Base-by-base conservation (phyloP, 2,888 invertebrate species). In the Epistrophe grossulariae region DNA sequence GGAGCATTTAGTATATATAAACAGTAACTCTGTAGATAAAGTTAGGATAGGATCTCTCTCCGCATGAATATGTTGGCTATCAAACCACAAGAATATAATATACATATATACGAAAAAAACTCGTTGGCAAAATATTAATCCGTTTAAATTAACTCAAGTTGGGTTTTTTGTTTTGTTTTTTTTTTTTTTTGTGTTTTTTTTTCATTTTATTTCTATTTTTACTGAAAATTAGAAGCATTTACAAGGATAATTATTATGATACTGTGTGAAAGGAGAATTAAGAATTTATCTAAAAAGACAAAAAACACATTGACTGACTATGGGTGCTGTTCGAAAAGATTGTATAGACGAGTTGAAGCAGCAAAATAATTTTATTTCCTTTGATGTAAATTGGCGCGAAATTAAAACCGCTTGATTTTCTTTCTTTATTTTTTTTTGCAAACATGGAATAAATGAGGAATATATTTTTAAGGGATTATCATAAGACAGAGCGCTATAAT, bases 321-420 rank as follows among this genome's bases (percentile, higher is more conserved):
- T 31, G 38, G 19, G 9, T 68, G 38, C 9, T n/a, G n/a, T n/a
- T 70, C 45, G 24, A 40, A 70, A 38, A 52, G 19, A 52, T 2
- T 31, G 3, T 24, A 24, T 24, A 31, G 48, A 68, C 11, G 35
- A 17, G 50, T 24, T 28, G 28, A 15, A 19, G 1, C 7, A 52
- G 38, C 19, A 31, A 48, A 66, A 48, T 3, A 24, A 24, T 24
- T 1, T 2, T 24, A 3, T 24, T 24, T 24, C 55, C 59, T 84
- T 84, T 80, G 72, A 80, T 80, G 80, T 84, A 80, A 80, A 84
- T 84, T 77, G 79, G 80, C 73, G 77, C 52, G 55, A 70, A 80
- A 84, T 84, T 80, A 55, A 77, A 70, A 68, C 64, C 1, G 3
- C 48, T 57, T 17, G 45, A 31, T 62, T 40, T 70, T 43, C 38